Conservation (phyloP, 1,140 invertebrate genomes). For the Physella acuta region DNA sequence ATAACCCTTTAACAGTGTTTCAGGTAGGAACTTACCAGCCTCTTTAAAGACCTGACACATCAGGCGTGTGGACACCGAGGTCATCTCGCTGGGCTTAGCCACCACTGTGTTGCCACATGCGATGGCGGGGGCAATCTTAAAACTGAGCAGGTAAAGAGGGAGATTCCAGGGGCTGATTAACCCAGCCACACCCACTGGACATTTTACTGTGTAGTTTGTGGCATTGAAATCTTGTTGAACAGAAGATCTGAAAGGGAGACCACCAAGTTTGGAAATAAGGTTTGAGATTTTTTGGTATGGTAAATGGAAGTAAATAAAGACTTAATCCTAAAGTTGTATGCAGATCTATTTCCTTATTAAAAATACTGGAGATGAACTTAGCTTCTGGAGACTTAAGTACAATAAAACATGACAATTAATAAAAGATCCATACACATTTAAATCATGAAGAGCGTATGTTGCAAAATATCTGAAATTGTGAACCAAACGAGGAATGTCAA, state of each 20-base stretch:
- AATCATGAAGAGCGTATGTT: slow-evolving; percentile 59
- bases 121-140: slow-evolving; percentile 67
- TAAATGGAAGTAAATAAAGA: too few relatives aligned
- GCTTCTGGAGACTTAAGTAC: too few relatives aligned
- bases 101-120: slow-evolving; percentile 67
- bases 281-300: too few relatives aligned
- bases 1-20: too few relatives aligned
- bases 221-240: slow-evolving; percentile 55
- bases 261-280: too few relatives aligned
- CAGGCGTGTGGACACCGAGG: slow-evolving; percentile 65
- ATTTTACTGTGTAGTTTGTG: slow-evolving; percentile 63
- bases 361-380: too few relatives aligned
- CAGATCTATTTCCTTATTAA: too few relatives aligned
- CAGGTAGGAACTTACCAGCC: slow-evolving; percentile 56
- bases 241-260: slow-evolving; percentile 45
- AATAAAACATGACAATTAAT: too few relatives aligned
- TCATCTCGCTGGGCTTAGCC: slow-evolving; percentile 68
- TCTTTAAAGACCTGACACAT: slow-evolving; percentile 63
- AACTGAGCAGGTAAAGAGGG: slow-evolving; percentile 66
- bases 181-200: slow-evolving; percentile 66
- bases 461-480: slow-evolving; percentile 67
- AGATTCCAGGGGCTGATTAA: slow-evolving; percentile 69
- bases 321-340: too few relatives aligned
- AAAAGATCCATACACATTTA: slow-evolving; percentile 51
- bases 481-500: slow-evolving; percentile 67